Evolutionary conservation across 2,113 vertebrate genomes (phyloP), one percentile per base, ranked within the genome.

Genomic region (Lipophrys pholis): DNA sequence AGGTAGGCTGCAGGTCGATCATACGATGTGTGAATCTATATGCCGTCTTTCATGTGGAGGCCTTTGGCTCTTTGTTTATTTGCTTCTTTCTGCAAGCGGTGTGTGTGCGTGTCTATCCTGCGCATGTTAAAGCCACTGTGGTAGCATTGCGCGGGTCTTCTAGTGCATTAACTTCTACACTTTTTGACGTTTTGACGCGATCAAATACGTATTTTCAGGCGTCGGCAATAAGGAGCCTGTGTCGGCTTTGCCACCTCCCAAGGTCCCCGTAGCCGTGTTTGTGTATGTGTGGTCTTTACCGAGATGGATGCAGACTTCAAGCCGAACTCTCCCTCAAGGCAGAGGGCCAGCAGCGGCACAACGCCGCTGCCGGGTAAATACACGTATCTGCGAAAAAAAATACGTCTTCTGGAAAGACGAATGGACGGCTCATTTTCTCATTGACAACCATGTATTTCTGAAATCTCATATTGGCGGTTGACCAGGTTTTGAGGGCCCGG

Each of bases 361-460:
- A 87, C 14, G 55, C 63, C n/a, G 65, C 64, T 57, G 59, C 82
- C 12, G 57, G 69, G 75, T 81, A 80, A 69, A 84, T 82, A 82
- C 55, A 76, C 77, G 83, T 76, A 80, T 83, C 62, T 61, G 41
- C 72, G 66, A 76, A 74, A 81, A 52, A 60, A 60, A n/a, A 73
- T 2, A 75, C 68, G 62, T 85, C 77, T 67, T 67, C 45, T 53
- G 66, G 48, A 76, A 80, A 82, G 76, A 78, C 57, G 68, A 83
- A 79, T 58, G 57, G 77, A 85, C 50, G 53, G 36, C 81, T 77
- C 68, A 83, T 89, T 87, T 83, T 80, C 78, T 80, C 81, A 90
- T 87, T 88, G 81, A 86, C 82, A 83, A 64, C 68, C 64, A 45
- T 81, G 73, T 84, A 72, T 81, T 87, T 84, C 56, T 67, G 43